Conservation (phyloP, 1,140 invertebrate species). For the Drosophila rufa region DNA sequence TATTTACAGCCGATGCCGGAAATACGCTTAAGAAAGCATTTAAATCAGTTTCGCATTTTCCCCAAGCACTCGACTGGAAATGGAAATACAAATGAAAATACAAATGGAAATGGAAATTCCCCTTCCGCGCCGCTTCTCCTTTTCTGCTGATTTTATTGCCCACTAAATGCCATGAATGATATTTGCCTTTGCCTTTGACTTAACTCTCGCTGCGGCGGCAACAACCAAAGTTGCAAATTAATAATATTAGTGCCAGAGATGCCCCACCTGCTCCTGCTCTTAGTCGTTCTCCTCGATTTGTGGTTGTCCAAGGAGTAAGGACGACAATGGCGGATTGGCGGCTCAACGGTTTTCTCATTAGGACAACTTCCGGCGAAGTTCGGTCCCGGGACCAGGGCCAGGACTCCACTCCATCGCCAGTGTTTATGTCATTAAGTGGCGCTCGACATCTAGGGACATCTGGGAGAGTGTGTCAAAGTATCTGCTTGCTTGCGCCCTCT, state of each 20-base stretch:
- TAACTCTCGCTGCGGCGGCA: background rate
- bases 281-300: background rate
- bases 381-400: background rate
- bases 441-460: constrained; percentile 37
- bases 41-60: constrained; percentile 74
- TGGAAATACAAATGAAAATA: constrained; percentile 47
- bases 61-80: constrained; percentile 51
- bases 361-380: constrained; percentile 64
- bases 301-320: constrained; percentile 23
- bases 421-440: constrained; percentile 75
- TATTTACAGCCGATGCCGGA: constrained; percentile 50
- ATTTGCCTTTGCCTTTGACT: constrained; percentile 59
- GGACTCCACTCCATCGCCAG: constrained; percentile 19
- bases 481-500: constrained; percentile 6
- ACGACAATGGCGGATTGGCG: constrained; percentile 36
- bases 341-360: constrained; percentile 67
- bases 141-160: constrained; percentile 62
- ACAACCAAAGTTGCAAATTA: constrained; percentile 65
- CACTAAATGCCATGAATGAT: constrained; percentile 68
- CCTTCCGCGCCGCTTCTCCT: constrained; percentile 13
- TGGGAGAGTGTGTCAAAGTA: constrained; percentile 24
- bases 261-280: no score
- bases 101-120: constrained; percentile 16
- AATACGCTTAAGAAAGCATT: constrained; percentile 67
- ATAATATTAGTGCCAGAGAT: constrained; percentile 54